A percentile compares a stretch with the other conserved stretches of the same genome.
Conservation (phyloP, 2,113 vertebrate species). For the Nansenia antarctica region DNA sequence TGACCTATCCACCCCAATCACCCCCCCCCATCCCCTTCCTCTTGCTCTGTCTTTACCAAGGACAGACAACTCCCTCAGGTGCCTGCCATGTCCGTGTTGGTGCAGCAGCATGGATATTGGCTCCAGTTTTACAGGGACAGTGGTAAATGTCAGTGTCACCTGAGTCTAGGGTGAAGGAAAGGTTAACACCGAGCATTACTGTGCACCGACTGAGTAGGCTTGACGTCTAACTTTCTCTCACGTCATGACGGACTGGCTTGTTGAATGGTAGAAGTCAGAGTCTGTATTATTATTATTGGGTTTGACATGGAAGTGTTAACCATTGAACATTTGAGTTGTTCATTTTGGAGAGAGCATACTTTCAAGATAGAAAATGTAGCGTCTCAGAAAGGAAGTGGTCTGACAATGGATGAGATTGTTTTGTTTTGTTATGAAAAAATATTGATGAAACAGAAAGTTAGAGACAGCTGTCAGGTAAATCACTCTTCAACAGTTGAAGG, state of each 20-base stretch:
- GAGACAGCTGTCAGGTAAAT: constrained; percentile 14
- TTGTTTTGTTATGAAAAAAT: constrained; percentile 16
- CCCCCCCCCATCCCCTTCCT: background rate
- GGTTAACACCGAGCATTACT: background rate
- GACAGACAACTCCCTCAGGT: constrained; percentile 19
- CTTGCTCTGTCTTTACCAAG: constrained; percentile 26
- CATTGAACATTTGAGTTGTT: background rate
- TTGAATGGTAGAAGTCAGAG: background rate
- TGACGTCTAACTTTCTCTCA: background rate
- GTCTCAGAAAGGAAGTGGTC: background rate
- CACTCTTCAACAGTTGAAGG: constrained; percentile 15
- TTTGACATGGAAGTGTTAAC: background rate
- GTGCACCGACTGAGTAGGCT: background rate
- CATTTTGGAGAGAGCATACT: background rate
- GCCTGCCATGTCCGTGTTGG: constrained; percentile 10
- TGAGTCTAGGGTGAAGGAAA: background rate
- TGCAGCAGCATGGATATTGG: background rate
- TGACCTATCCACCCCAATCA: constrained; percentile 28
- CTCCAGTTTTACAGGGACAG: constrained; percentile 16
- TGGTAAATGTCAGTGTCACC: constrained; percentile 1
- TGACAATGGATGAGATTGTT: background rate
- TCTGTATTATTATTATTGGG: background rate
- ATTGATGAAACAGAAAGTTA: constrained; percentile 24
- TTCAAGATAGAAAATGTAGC: background rate
- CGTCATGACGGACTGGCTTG: background rate